Percentiles rank a stretch among this genome's conserved stretches.
phyloP scores from a whole-genome alignment of 2,113 vertebrate species.

The Taurulus bubalis region DNA sequence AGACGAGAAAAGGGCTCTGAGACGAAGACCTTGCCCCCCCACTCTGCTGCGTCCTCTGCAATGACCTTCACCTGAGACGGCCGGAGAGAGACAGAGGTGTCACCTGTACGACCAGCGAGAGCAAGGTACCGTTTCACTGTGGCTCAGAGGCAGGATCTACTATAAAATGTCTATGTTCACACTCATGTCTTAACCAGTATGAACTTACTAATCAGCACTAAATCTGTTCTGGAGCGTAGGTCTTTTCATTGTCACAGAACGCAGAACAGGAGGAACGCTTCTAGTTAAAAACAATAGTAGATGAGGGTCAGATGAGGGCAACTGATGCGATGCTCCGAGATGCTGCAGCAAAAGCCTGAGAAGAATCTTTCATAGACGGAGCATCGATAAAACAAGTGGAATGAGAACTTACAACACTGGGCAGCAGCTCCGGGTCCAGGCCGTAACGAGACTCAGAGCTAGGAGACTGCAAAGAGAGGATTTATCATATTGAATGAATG shows the following conservation, averaged over 20 bases:
- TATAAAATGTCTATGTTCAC: background rate
- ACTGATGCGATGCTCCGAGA: background rate
- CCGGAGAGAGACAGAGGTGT: fast-evolving
- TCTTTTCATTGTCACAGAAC: background rate
- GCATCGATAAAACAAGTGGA: background rate
- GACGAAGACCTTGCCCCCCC: constrained; percentile 80
- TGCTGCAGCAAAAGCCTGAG: background rate
- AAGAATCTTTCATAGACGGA: background rate
- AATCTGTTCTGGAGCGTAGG: too few relatives aligned
- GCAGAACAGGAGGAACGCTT: background rate
- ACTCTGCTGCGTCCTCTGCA: constrained; percentile 77
- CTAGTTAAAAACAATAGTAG: background rate
- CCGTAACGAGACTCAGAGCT: constrained; percentile 82
- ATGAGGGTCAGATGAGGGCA: background rate
- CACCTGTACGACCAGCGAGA: fast-evolving
- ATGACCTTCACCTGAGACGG: constrained; percentile 80
- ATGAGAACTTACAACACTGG: constrained; percentile 79
- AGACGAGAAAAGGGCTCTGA: constrained; percentile 74
- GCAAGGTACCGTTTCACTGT: too few relatives aligned
- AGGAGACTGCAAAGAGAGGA: constrained; percentile 43
- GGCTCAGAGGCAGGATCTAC: background rate
- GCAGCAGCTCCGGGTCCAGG: constrained; percentile 81
- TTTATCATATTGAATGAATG: background rate
- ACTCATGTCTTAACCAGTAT: background rate
- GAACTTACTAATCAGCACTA: background rate